These are phyloP conservation scores for Incurvaria masculella DNA, from an alignment of 2,888 invertebrate species.

Conservation along the genomic window DNA sequence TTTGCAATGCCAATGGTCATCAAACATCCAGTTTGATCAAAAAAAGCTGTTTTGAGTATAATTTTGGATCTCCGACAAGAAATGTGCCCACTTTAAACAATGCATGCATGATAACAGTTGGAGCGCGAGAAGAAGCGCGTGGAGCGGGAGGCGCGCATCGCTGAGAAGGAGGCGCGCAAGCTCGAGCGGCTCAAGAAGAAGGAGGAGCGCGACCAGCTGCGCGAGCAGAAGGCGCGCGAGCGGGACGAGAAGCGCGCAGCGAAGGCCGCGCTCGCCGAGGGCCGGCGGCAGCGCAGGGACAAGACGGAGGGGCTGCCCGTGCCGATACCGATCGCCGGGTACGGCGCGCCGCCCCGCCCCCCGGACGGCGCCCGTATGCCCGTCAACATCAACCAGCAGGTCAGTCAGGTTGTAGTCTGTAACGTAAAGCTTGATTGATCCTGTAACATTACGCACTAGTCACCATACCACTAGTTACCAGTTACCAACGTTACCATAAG, in stretches of 20 bases:
- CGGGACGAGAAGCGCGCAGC: constrained; percentile 45
- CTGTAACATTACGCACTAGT: no score
- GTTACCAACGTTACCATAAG: no score
- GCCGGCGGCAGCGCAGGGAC: constrained; percentile 37
- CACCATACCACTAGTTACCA: no score
- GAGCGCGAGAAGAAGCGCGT: constrained; percentile 55
- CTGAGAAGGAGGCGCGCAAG: constrained; percentile 47
- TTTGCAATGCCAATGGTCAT: no score
- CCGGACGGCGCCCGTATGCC: background rate
- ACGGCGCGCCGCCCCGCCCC: background rate
- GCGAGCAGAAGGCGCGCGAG: constrained; percentile 47
- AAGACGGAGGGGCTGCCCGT: constrained; percentile 20
- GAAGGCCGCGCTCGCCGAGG: constrained; percentile 38
- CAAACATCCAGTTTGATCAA: no score
- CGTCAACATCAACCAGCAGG: constrained; percentile 2
- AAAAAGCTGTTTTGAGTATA: no score
- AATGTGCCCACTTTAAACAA: no score
- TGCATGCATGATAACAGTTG: no score
- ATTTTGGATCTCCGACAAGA: no score
- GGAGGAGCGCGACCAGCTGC: constrained; percentile 46
- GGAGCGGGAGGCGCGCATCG: constrained; percentile 49
- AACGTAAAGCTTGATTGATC: no score
- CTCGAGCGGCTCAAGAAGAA: constrained; percentile 47
- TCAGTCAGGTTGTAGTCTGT: no score
- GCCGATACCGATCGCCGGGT: constrained; percentile 2